These are phyloP conservation scores for Dasysyrphus tricinctus DNA, from an alignment of 2,888 invertebrate species.

Conservation along the genomic window DNA sequence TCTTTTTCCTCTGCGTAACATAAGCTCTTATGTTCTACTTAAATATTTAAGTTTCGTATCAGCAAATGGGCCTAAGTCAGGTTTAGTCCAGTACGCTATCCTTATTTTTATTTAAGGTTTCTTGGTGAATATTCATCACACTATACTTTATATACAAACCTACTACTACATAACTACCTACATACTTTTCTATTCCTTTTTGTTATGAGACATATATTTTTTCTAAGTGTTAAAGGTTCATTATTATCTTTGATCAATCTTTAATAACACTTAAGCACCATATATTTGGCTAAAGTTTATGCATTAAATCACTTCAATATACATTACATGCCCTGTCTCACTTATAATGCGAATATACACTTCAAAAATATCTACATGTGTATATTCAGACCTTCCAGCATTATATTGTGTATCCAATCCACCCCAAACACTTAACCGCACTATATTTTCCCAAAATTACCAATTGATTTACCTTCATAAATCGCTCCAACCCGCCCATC, in stretches of 20 bases:
- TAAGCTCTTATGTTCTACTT: too few relatives aligned
- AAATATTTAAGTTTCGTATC: too few relatives aligned
- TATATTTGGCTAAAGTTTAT: background rate
- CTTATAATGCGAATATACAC: background rate
- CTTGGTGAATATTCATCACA: too few relatives aligned
- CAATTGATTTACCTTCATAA: slow-evolving; percentile 74
- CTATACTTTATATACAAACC: too few relatives aligned
- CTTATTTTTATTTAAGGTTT: too few relatives aligned
- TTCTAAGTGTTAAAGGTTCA: background rate
- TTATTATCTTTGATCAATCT: background rate
- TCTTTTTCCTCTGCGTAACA: too few relatives aligned
- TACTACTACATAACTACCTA: too few relatives aligned
- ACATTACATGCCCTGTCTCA: background rate
- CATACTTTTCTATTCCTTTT: too few relatives aligned
- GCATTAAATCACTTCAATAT: slow-evolving; percentile 15
- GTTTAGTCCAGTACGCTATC: too few relatives aligned
- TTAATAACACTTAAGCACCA: slow-evolving; percentile 5
- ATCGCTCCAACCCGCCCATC: slow-evolving; percentile 43
- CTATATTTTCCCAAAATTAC: slow-evolving; percentile 60
- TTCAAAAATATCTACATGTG: slow-evolving; percentile 15
- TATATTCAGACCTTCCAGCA: slow-evolving; percentile 5
- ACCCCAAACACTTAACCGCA: slow-evolving; percentile 55
- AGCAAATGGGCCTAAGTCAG: too few relatives aligned
- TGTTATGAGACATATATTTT: background rate
- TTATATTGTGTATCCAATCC: background rate